phyloP scores from a whole-genome alignment of 2,888 invertebrate genomes.

The Scaptomyza cyrtandrae region DNA sequence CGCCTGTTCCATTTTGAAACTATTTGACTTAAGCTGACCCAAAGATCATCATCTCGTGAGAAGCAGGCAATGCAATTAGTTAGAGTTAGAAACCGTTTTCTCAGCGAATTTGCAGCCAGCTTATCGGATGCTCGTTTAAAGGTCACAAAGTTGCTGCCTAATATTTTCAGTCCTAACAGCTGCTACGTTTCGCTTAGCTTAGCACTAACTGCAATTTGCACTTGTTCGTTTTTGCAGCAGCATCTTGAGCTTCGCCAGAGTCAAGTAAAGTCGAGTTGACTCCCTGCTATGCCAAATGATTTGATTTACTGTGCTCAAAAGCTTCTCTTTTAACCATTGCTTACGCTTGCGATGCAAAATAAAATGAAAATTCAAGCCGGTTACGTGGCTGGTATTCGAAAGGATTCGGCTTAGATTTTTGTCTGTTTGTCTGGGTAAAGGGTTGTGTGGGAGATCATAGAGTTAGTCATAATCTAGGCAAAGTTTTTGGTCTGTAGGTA shows the following conservation, averaged over 20 bases:
- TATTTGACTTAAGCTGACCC: slow-evolving; percentile 3
- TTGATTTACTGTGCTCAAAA: slow-evolving; percentile 32
- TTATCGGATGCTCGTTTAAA: slow-evolving; percentile 29
- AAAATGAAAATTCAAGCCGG: slow-evolving; percentile 24
- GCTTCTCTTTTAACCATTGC: neutral
- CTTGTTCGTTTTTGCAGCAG: slow-evolving; percentile 19
- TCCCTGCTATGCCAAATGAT: slow-evolving; percentile 51
- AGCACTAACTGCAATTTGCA: slow-evolving; percentile 5
- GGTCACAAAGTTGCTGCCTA: slow-evolving; percentile 24
- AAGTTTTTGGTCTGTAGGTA: slow-evolving; percentile 47
- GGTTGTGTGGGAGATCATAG: neutral
- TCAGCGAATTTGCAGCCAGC: slow-evolving; percentile 17
- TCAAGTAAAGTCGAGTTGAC: neutral
- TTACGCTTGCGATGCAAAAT: no score
- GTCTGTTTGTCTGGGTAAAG: neutral
- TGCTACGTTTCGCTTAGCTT: neutral
- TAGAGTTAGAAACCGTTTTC: slow-evolving; percentile 6
- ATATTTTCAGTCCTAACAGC: slow-evolving; percentile 21
- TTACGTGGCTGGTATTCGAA: no score
- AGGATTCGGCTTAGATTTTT: slow-evolving; percentile 8
- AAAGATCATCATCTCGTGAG: slow-evolving; percentile 11
- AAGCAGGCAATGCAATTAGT: slow-evolving; percentile 47
- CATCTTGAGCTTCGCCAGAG: slow-evolving; percentile 26
- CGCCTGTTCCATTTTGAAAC: slow-evolving; percentile 18
- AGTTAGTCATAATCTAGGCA: slow-evolving; percentile 69